Conservation (phyloP, 53 echinoderm and acorn worm species). For the Temnopleurus reevesii region DNA sequence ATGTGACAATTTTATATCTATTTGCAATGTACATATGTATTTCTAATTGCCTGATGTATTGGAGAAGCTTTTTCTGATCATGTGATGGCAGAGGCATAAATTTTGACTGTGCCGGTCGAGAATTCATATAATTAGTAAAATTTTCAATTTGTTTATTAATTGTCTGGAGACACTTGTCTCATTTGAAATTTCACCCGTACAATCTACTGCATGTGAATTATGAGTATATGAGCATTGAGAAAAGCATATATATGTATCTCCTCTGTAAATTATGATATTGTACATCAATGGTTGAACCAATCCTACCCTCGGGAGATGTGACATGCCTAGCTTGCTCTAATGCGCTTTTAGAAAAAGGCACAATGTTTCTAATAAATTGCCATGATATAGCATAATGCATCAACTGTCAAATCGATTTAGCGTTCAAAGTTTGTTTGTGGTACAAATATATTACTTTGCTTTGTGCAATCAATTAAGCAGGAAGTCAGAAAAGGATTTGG, state of each 20-base stretch:
- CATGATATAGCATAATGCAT: conserved; percentile 3
- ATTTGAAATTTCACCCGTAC: no score
- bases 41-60: no score
- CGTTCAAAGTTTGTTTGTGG: conserved; percentile 5
- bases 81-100: no score
- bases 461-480: background rate
- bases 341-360: background rate
- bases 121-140: no score
- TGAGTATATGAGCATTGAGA: background rate
- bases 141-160: no score
- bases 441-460: conserved; percentile 12
- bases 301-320: background rate
- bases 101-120: no score
- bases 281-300: background rate
- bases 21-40: no score
- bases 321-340: background rate
- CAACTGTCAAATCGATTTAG: background rate
- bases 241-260: background rate
- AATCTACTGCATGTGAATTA: no score
- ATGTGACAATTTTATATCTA: no score
- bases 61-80: no score
- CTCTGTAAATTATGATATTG: background rate
- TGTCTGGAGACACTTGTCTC: no score
- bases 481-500: background rate
- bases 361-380: background rate